Evolutionary conservation across 2,113 vertebrate genomes (phyloP).

Genomic region (Oceanites oceanicus): DNA sequence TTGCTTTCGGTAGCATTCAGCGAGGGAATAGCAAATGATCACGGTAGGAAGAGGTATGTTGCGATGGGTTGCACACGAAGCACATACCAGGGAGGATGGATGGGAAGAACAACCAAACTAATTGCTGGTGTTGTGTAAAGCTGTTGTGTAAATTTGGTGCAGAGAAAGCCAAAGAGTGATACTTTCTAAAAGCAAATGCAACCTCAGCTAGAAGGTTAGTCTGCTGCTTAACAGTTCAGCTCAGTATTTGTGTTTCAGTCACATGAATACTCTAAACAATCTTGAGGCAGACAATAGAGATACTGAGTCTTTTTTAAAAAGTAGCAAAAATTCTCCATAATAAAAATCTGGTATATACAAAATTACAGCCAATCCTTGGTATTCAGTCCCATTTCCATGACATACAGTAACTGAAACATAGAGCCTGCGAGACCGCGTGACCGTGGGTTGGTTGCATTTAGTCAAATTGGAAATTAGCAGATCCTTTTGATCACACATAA

Average conservation of each 20-base stretch:
- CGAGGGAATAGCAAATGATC: background rate
- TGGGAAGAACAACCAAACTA: background rate
- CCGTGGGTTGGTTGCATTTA: background rate
- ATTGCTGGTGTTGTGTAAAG: background rate
- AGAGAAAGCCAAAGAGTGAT: background rate
- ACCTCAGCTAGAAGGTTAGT: background rate
- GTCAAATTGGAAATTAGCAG: background rate
- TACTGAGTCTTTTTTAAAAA: background rate
- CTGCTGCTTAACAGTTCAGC: background rate
- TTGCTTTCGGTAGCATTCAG: background rate
- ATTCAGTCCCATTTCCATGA: background rate
- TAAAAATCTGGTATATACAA: background rate
- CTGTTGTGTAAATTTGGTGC: background rate
- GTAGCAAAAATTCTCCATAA: background rate
- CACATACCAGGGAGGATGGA: background rate
- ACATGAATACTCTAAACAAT: background rate
- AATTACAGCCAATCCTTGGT: background rate
- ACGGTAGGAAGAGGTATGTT: background rate
- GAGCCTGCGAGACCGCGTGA: rapidly evolving
- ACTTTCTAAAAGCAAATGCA: background rate
- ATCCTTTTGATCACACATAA: rapidly evolving
- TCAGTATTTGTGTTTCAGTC: background rate
- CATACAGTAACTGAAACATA: background rate
- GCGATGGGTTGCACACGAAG: background rate
- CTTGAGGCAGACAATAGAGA: background rate